phyloP scores from a whole-genome alignment of 2,113 vertebrate genomes.

The Oncorhynchus nerka region DNA sequence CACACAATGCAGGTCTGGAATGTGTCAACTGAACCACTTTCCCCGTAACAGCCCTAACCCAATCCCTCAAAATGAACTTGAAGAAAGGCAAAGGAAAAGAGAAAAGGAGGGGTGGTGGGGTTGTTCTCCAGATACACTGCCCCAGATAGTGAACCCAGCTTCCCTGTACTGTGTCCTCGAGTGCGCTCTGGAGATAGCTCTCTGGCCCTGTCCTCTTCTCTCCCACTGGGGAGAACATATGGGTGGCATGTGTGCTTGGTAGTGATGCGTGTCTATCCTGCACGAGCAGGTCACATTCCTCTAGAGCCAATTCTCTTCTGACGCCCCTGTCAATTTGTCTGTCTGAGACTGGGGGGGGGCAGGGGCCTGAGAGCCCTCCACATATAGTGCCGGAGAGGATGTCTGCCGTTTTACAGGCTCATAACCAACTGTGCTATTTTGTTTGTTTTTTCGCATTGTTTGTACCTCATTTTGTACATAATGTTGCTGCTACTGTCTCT shows the following conservation, averaged over 20 bases:
- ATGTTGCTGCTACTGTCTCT: too few species aligned
- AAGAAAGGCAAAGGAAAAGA: background rate
- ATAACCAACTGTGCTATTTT: too few species aligned
- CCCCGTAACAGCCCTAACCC: background rate
- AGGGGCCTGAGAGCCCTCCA: background rate
- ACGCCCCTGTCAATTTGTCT: background rate
- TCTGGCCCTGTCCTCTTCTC: background rate
- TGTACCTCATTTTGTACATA: too few species aligned
- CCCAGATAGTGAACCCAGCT: slow-evolving; percentile 7
- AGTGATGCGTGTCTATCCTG: background rate
- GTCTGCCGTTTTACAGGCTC: too few species aligned
- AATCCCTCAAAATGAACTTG: background rate
- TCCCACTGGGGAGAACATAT: slow-evolving; percentile 20
- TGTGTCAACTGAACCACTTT: too few species aligned
- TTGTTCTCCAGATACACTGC: slow-evolving; percentile 1
- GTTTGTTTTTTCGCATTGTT: too few species aligned
- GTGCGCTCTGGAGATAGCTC: background rate
- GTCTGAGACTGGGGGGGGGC: background rate
- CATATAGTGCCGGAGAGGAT: background rate
- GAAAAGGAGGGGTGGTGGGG: background rate
- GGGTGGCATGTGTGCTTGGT: slow-evolving; percentile 26
- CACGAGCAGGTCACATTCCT: slow-evolving; percentile 20
- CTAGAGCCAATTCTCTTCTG: background rate
- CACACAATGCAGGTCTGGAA: too few species aligned
- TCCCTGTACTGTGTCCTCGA: slow-evolving; percentile 16